These are phyloP conservation scores for Syngnathus scovelli DNA, from an alignment of 2,113 vertebrate genomes.

Conservation along the genomic window DNA sequence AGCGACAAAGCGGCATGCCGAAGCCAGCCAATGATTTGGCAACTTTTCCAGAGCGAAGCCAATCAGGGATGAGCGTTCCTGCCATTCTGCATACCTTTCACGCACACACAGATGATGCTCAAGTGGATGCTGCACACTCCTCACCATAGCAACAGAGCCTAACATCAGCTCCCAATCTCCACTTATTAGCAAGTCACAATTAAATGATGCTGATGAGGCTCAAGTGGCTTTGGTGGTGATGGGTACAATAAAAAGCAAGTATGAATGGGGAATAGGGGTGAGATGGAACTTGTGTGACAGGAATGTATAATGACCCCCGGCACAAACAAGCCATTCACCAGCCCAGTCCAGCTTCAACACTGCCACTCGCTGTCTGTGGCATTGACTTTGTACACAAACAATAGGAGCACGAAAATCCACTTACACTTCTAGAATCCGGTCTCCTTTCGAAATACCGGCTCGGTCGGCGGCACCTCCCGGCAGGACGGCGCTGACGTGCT, in stretches of 20 bases:
- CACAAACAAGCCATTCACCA: slow-evolving; percentile 60
- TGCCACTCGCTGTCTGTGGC: not conserved
- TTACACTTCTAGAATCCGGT: slow-evolving; percentile 94
- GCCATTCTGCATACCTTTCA: slow-evolving; percentile 39
- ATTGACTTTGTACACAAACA: not conserved
- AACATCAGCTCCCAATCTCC: slow-evolving; percentile 52
- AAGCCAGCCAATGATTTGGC: slow-evolving; percentile 42
- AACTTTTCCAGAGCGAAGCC: slow-evolving; percentile 28
- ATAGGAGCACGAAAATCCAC: slow-evolving; percentile 45
- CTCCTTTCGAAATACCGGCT: slow-evolving; percentile 89
- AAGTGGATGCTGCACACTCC: slow-evolving; percentile 28
- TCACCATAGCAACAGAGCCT: slow-evolving; percentile 66
- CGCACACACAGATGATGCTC: slow-evolving; percentile 34
- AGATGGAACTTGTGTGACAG: slow-evolving; percentile 42
- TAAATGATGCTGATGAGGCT: not conserved
- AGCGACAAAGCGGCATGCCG: slow-evolving; percentile 31
- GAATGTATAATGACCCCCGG: slow-evolving; percentile 61
- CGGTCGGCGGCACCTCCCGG: slow-evolving; percentile 89
- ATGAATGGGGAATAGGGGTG: not conserved
- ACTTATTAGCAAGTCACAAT: slow-evolving; percentile 7
- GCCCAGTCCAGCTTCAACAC: not conserved
- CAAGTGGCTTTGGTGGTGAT: not conserved
- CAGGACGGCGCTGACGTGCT: slow-evolving; percentile 93
- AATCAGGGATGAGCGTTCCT: slow-evolving; percentile 39
- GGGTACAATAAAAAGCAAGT: not conserved